A percentile compares a stretch with the other conserved stretches of the same genome.
Conservation (phyloP, 2,888 invertebrate genomes). For the Crepidodera aurea region DNA sequence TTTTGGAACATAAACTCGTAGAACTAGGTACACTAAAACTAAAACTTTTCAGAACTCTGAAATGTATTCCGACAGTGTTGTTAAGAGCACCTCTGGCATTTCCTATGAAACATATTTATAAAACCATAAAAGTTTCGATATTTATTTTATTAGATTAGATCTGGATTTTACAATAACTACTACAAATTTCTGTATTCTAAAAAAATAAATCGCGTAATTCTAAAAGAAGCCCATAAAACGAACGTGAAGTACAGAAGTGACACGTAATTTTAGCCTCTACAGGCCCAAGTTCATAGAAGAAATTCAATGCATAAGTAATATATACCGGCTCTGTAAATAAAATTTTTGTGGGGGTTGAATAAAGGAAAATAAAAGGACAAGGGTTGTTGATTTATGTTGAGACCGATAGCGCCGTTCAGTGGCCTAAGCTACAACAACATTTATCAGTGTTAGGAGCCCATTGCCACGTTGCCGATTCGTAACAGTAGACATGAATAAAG, state of each 20-base stretch:
- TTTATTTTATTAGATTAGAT: too few species aligned
- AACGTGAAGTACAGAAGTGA: not conserved
- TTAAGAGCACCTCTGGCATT: not conserved
- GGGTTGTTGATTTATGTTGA: slow-evolving; percentile 47
- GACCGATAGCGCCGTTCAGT: slow-evolving; percentile 48
- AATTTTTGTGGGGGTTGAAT: slow-evolving; percentile 37
- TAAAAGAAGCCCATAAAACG: not conserved
- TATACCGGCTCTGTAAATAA: slow-evolving; percentile 35
- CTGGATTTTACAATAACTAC: too few species aligned
- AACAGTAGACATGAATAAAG: slow-evolving; percentile 1
- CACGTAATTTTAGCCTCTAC: not conserved
- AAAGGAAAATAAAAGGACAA: slow-evolving; percentile 43
- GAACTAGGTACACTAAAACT: slow-evolving; percentile 1
- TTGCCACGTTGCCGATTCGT: slow-evolving; percentile 2
- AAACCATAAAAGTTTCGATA: not conserved
- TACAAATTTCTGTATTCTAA: too few species aligned
- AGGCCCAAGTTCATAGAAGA: not conserved
- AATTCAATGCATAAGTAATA: slow-evolving; percentile 32
- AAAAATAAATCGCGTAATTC: not conserved
- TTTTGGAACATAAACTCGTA: slow-evolving; percentile 18
- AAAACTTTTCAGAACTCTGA: not conserved
- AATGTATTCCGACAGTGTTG: not conserved
- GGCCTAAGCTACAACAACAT: slow-evolving; percentile 46
- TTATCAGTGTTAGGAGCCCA: slow-evolving; percentile 46
- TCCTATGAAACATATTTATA: not conserved